These are phyloP conservation scores for Sandelia bainsii DNA, from an alignment of 2,797 vertebrate genomes.

Conservation along the genomic window DNA sequence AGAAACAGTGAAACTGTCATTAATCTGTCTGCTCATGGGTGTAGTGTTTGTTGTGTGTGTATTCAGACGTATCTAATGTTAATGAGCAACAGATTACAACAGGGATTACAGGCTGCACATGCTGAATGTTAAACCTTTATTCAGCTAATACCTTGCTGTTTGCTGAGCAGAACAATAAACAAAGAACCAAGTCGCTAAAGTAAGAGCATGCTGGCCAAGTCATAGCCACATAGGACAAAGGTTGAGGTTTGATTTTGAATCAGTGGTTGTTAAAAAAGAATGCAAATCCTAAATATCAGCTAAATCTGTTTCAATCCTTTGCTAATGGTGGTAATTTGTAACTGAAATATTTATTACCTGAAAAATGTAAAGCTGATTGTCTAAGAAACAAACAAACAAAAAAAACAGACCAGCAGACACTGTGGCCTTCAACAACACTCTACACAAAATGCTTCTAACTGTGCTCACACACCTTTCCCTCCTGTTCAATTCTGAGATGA, in stretches of 20 bases:
- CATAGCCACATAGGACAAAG: conserved; percentile 31
- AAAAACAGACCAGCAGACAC: conserved; percentile 8
- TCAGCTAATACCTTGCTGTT: conserved; percentile 50
- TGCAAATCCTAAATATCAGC: conserved; percentile 23
- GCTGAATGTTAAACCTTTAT: conserved; percentile 51
- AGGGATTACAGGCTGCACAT: conserved; percentile 62
- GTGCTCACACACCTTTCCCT: conserved; percentile 85
- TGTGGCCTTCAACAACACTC: conserved; percentile 13
- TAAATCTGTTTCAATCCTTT: conserved; percentile 53
- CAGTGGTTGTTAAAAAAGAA: conserved; percentile 15
- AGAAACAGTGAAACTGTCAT: conserved; percentile 44
- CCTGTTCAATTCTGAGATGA: conserved; percentile 85
- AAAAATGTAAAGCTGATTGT: conserved; percentile 40
- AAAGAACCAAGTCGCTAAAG: conserved; percentile 47
- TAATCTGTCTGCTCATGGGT: conserved; percentile 15
- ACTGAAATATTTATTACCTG: conserved; percentile 19
- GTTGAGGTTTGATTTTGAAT: conserved; percentile 18
- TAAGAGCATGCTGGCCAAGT: conserved; percentile 7
- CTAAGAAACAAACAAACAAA: conserved; percentile 33
- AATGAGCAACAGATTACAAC: conserved; percentile 66
- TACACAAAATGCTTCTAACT: conserved; percentile 1
- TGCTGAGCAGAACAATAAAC: conserved; percentile 70
- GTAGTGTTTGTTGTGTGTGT: conserved; percentile 23
- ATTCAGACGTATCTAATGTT: conserved; percentile 45
- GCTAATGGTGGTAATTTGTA: conserved; percentile 37